Evolutionary conservation across 2,113 vertebrate genomes (phyloP).

Genomic region (Vombatus ursinus): DNA sequence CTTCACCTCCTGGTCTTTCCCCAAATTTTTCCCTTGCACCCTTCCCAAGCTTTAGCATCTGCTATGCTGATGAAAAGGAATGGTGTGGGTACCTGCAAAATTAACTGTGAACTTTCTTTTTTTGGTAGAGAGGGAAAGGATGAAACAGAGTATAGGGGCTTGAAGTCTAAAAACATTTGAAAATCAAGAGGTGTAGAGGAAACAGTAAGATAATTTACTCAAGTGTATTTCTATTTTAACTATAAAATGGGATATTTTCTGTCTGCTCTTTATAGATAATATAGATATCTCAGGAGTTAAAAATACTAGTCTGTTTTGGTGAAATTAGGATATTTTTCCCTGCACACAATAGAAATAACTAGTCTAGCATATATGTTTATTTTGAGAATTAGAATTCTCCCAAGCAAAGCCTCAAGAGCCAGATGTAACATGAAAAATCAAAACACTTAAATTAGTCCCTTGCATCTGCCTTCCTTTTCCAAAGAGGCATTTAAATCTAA

Average conservation of each 20-base stretch:
- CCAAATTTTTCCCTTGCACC: background rate
- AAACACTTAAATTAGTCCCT: slow-evolving; percentile 22
- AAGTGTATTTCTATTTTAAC: background rate
- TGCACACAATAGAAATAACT: slow-evolving; percentile 28
- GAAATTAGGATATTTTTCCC: slow-evolving; percentile 15
- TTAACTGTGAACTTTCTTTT: background rate
- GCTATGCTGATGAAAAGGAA: background rate
- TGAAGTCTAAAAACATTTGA: slow-evolving; percentile 6
- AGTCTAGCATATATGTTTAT: slow-evolving; percentile 29
- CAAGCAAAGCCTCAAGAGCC: background rate
- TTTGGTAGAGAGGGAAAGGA: background rate
- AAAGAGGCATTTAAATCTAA: slow-evolving; percentile 40
- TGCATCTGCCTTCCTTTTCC: slow-evolving; percentile 43
- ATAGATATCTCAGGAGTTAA: slow-evolving; percentile 21
- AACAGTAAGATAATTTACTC: background rate
- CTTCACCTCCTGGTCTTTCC: background rate
- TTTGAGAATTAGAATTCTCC: slow-evolving; percentile 34
- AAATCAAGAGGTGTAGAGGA: background rate
- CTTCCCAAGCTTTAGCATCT: background rate
- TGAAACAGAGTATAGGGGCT: background rate
- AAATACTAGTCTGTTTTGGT: background rate
- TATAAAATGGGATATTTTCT: slow-evolving; percentile 17
- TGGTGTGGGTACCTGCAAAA: background rate
- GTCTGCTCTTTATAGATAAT: slow-evolving; percentile 11
- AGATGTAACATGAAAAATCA: slow-evolving; percentile 16